Base-by-base conservation (phyloP, 2,797 vertebrate species). In the Pseudochaenichthys georgianus region DNA sequence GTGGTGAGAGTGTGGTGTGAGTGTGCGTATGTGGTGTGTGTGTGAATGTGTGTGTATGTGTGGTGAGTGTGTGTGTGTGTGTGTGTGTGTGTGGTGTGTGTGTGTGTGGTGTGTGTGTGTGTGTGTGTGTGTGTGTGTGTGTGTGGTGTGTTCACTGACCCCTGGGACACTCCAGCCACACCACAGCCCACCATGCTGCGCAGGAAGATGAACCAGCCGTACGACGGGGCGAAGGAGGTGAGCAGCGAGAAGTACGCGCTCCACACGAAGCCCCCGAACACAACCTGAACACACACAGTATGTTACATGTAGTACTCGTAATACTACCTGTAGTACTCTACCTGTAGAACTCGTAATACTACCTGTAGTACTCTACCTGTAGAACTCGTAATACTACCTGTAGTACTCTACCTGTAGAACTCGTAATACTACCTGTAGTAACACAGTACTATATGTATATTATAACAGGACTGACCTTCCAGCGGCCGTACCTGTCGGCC, bases 191-290 rank as follows among this genome's bases (percentile, higher is more conserved):
- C 98, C 96, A 99, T 95, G 82, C 94, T 94, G 74, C 97, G 88
- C 80, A 99, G 94, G 87, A 99, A 97, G 83, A 99, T 96, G 45
- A 99, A 99, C 98, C 97, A 99, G 76, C 91, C 34, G 7, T 99
- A 99, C 0, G 97, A 95, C 0, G 97, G 97, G 0, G 98, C 94
- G 19, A 98, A 99, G 0, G 97, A 99, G 2, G 97, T 98, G 83
- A 99, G 94, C 73, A 98, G 74, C 19, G 98, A 99, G 93, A 99
- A 99, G 84, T 97, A 99, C 4, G 96, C 88, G 16, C 96, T 96
- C 97, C 97, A 99, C 70, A 97, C 79, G 46, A 98, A 99, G 0
- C 96, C 97, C 1, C 96, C 88, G 13, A 96, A 90, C 85, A 98
- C 94, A 73, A 98, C 96, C 98, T 99, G 34, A 34, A 34, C 34